Conservation (phyloP, 1,140 invertebrate species). For the Vanessa tameamea region DNA sequence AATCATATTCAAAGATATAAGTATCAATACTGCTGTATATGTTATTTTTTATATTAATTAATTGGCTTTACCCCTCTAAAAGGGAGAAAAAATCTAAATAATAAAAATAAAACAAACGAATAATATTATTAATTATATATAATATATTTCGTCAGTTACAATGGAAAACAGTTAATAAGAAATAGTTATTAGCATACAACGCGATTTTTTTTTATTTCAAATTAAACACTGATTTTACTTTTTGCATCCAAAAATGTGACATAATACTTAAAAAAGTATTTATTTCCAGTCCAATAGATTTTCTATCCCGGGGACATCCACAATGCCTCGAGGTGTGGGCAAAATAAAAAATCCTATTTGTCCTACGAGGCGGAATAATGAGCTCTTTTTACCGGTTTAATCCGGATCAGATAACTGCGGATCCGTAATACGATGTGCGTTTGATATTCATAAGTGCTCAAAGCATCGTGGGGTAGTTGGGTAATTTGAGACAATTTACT, state of each 20-base stretch:
- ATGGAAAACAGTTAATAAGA: no score
- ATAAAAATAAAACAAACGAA: no score
- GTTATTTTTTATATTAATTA: no score
- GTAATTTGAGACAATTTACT: neutral
- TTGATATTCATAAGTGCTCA: conserved; percentile 67
- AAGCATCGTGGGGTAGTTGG: neutral
- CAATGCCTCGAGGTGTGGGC: conserved; percentile 68
- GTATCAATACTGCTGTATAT: no score
- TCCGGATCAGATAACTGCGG: conserved; percentile 72
- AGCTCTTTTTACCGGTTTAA: conserved; percentile 75
- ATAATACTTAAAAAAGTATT: conserved; percentile 13
- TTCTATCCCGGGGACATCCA: conserved; percentile 48
- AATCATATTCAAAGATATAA: no score
- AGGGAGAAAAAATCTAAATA: no score
- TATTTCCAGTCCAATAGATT: conserved; percentile 37
- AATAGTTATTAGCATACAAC: neutral
- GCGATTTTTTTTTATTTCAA: neutral
- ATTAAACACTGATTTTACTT: neutral
- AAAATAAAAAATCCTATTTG: conserved; percentile 73
- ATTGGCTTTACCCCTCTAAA: no score
- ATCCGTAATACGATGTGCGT: conserved; percentile 44
- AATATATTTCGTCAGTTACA: no score
- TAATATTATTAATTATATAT: no score
- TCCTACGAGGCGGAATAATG: conserved; percentile 72
- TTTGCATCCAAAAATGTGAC: conserved; percentile 8